These are phyloP conservation scores for Callyntrura sp. DNA, from an alignment of 2,888 invertebrate genomes.

Conservation along the genomic window DNA sequence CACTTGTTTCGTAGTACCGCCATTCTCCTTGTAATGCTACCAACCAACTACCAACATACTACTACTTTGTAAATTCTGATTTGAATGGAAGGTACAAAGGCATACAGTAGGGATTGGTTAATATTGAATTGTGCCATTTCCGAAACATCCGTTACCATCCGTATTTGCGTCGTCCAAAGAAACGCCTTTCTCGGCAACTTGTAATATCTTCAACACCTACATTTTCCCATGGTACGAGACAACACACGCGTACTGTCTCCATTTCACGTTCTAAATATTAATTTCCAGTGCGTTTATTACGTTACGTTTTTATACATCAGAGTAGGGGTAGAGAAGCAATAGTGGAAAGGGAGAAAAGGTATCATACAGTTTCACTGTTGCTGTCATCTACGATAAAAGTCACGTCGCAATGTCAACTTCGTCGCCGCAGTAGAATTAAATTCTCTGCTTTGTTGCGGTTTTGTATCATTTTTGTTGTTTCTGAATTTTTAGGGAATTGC, in stretches of 20 bases:
- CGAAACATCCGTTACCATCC: neutral
- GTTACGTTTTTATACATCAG: too few relatives aligned
- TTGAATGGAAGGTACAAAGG: neutral
- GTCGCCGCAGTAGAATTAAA: too few relatives aligned
- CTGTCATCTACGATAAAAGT: neutral
- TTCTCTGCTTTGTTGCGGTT: slow-evolving; percentile 31
- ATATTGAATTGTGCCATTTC: slow-evolving; percentile 29
- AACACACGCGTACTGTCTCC: too few relatives aligned
- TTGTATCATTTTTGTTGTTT: neutral
- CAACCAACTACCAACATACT: neutral
- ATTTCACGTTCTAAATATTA: slow-evolving; percentile 35
- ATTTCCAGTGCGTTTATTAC: slow-evolving; percentile 23
- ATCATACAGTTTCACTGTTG: neutral
- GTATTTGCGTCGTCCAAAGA: neutral
- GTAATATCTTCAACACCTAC: neutral
- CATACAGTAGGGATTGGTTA: neutral
- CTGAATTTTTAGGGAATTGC: neutral
- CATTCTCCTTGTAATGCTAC: neutral
- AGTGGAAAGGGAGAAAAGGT: neutral
- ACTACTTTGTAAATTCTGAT: neutral
- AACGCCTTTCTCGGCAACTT: neutral
- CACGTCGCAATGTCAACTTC: too few relatives aligned
- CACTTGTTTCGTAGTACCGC: neutral
- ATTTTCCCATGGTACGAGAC: too few relatives aligned
- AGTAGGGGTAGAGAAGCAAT: too few relatives aligned